phyloP scores from a whole-genome alignment of 2,888 invertebrate genomes.

The Eupeodes luniger region DNA sequence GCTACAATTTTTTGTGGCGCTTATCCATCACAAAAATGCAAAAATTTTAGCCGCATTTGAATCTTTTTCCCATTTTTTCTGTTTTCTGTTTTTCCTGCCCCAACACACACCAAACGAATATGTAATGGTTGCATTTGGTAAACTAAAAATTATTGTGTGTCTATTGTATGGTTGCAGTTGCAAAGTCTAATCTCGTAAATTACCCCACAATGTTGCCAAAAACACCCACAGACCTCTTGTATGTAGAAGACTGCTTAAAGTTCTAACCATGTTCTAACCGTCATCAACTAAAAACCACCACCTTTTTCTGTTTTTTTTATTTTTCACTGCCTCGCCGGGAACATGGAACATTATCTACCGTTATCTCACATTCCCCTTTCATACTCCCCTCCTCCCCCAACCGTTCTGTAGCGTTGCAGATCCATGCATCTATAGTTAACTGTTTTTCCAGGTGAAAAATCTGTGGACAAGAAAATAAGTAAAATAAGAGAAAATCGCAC shows the following conservation, averaged over 20 bases:
- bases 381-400: conserved; percentile 25
- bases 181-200: conserved; percentile 51
- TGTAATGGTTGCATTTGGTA: conserved; percentile 3
- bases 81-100: neutral
- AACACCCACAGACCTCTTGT: conserved; percentile 57
- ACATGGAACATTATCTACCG: conserved; percentile 73
- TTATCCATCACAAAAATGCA: conserved; percentile 59
- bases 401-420: conserved; percentile 62
- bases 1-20: conserved; percentile 48
- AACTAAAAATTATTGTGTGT: conserved; percentile 13
- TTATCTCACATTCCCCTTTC: conserved; percentile 56
- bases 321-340: conserved; percentile 44
- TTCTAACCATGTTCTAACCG: conserved; percentile 37
- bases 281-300: conserved; percentile 4
- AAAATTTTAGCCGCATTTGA: conserved; percentile 56
- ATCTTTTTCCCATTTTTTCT: neutral
- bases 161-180: neutral
- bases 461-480: conserved; percentile 34
- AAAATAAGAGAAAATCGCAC: conserved; percentile 54
- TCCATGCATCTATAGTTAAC: conserved; percentile 61
- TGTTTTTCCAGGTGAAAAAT: conserved; percentile 72
- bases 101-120: conserved; percentile 8
- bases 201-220: conserved; percentile 67
- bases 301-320: conserved; percentile 1
- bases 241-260: conserved; percentile 11